A percentile compares a stretch with the other conserved stretches of the same genome.
These are phyloP conservation scores for Zophobas atratus DNA, from an alignment of 1,140 invertebrate species.

Conservation along the genomic window DNA sequence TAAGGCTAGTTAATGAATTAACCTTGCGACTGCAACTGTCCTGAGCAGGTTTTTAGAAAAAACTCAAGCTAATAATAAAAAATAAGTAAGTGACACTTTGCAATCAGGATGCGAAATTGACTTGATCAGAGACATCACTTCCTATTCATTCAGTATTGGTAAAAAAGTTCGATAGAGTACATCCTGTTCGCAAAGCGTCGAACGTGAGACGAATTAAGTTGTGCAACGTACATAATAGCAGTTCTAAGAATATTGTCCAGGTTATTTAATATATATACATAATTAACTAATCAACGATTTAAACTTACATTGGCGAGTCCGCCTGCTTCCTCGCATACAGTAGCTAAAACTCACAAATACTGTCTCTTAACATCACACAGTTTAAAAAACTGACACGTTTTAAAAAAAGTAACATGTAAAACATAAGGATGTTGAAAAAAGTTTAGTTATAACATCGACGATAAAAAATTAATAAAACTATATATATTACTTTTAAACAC, in stretches of 20 bases:
- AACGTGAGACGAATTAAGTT: slow-evolving; percentile 20
- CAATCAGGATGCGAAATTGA: slow-evolving; percentile 23
- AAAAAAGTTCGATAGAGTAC: slow-evolving; percentile 18
- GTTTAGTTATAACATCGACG: slow-evolving; percentile 6
- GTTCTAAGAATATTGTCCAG: slow-evolving; percentile 50
- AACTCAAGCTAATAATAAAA: slow-evolving; percentile 39
- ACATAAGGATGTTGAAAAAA: background rate
- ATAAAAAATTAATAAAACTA: slow-evolving; percentile 42
- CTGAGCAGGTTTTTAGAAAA: slow-evolving; percentile 40
- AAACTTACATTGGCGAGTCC: slow-evolving; percentile 36
- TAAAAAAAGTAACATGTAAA: no score
- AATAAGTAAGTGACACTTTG: slow-evolving; percentile 30
- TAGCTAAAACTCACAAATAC: slow-evolving; percentile 53
- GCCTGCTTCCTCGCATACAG: slow-evolving; percentile 48
- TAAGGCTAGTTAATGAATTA: slow-evolving; percentile 45
- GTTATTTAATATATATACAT: slow-evolving; percentile 52
- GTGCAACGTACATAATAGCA: slow-evolving; percentile 30
- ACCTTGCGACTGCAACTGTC: slow-evolving; percentile 38
- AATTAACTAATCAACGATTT: slow-evolving; percentile 52
- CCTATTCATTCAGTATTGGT: background rate
- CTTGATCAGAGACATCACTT: slow-evolving; percentile 19
- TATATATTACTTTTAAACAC: slow-evolving; percentile 16
- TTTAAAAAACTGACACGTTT: slow-evolving; percentile 22
- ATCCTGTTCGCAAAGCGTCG: slow-evolving; percentile 15
- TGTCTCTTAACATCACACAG: slow-evolving; percentile 37